Evolutionary conservation across 2,113 vertebrate species (phyloP).

Genomic region (Engystomops pustulosus): DNA sequence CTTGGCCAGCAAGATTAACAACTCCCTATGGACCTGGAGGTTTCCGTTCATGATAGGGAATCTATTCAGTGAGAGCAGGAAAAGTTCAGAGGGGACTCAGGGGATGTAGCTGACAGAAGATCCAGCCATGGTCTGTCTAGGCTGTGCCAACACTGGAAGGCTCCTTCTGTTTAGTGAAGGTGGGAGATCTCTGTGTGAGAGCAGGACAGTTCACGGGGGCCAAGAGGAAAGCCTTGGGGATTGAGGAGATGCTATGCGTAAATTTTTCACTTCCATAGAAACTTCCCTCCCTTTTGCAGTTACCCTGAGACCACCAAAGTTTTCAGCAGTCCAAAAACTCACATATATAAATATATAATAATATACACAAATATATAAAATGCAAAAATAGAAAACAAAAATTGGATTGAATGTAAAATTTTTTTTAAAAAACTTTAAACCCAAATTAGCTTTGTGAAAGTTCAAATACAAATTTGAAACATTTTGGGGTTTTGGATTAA

Average conservation of each 20-base stretch:
- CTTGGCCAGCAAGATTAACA: neutral
- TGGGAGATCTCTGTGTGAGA: neutral
- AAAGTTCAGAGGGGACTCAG: neutral
- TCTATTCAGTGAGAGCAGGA: neutral
- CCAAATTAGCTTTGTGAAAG: neutral
- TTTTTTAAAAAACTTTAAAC: too few species aligned
- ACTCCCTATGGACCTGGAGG: neutral
- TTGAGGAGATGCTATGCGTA: neutral
- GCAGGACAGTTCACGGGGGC: neutral
- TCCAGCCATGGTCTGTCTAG: neutral
- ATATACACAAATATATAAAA: neutral
- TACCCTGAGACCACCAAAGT: neutral
- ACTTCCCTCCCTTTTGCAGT: neutral
- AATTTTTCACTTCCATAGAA: neutral
- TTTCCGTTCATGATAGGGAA: neutral
- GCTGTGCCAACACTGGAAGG: neutral
- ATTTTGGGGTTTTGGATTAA: neutral
- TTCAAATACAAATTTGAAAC: neutral
- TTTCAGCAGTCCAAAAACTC: neutral
- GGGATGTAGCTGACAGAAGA: neutral
- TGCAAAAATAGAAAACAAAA: neutral
- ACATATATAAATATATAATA: too few species aligned
- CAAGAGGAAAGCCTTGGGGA: neutral
- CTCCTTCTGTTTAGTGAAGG: neutral
- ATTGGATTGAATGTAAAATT: neutral